phyloP scores from a whole-genome alignment of 2,797 vertebrate genomes.

The Sebastolobus alascanus region DNA sequence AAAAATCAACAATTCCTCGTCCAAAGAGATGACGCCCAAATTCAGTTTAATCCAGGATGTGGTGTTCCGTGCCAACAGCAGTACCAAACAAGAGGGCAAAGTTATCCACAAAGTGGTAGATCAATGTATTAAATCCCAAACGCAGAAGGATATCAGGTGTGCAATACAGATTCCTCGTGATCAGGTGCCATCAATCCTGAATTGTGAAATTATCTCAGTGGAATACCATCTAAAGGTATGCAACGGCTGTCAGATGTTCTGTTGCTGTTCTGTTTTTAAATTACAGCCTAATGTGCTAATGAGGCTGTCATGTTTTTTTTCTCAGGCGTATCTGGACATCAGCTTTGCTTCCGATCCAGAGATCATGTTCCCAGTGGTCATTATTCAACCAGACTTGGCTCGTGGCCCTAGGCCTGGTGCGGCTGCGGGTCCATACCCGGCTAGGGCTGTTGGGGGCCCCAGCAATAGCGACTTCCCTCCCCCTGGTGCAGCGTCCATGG shows the following conservation, averaged over 20 bases:
- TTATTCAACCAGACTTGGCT: constrained; percentile 43
- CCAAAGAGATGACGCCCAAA: constrained; percentile 89
- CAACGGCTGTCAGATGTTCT: not conserved
- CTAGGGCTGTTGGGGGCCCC: constrained; percentile 32
- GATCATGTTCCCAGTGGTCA: constrained; percentile 64
- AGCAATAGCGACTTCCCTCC: constrained; percentile 43
- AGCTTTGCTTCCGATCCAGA: constrained; percentile 76
- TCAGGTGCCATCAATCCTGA: constrained; percentile 84
- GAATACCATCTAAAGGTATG: constrained; percentile 90
- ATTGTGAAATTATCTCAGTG: constrained; percentile 92
- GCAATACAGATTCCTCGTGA: constrained; percentile 86
- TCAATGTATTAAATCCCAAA: constrained; percentile 83
- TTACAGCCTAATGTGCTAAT: constrained; percentile 3
- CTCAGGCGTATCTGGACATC: constrained; percentile 79
- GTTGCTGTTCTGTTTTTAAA: not conserved
- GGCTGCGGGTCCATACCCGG: constrained; percentile 17
- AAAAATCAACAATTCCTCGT: constrained; percentile 93
- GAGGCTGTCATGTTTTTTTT: not conserved
- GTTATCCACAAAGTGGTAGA: constrained; percentile 85
- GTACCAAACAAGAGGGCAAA: constrained; percentile 81
- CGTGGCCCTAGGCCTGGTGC: not conserved
- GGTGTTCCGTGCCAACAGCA: constrained; percentile 85
- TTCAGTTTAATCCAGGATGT: constrained; percentile 87
- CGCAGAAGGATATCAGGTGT: constrained; percentile 85
- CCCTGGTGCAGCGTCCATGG: not conserved